Conservation (phyloP, 2,888 invertebrate species). For the Archips crataeganus region DNA sequence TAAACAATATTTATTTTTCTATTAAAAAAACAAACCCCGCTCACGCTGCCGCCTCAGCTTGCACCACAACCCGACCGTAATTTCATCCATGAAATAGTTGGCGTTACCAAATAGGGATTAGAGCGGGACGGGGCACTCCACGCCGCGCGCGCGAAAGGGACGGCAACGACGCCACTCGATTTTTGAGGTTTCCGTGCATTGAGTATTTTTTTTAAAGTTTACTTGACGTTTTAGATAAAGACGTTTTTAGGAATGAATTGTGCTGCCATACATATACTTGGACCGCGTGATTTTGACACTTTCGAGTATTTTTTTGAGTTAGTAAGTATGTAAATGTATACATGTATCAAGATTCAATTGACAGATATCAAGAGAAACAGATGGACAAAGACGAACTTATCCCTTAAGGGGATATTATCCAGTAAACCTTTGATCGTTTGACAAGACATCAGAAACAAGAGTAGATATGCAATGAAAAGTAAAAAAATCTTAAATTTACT, state of each 20-base stretch:
- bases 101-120: slow-evolving; percentile 85
- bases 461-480: no score
- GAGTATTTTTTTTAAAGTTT: slow-evolving; percentile 56
- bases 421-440: no score
- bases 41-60: slow-evolving; percentile 52
- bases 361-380: no score
- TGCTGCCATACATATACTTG: not conserved
- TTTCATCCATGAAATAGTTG: slow-evolving; percentile 86
- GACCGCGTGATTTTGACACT: not conserved
- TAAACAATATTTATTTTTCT: no score
- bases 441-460: no score
- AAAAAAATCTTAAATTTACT: no score
- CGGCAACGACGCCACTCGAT: slow-evolving; percentile 61
- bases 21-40: slow-evolving; percentile 39
- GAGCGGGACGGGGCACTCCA: slow-evolving; percentile 65
- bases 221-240: slow-evolving; percentile 26
- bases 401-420: no score
- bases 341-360: not conserved
- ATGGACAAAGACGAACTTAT: no score
- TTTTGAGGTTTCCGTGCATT: slow-evolving; percentile 70
- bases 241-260: not conserved
- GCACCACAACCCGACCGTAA: slow-evolving; percentile 66
- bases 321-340: not conserved
- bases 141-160: slow-evolving; percentile 57
- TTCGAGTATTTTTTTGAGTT: not conserved